Base-by-base conservation (phyloP, 2,113 vertebrate species). In the Pavo muticus region DNA sequence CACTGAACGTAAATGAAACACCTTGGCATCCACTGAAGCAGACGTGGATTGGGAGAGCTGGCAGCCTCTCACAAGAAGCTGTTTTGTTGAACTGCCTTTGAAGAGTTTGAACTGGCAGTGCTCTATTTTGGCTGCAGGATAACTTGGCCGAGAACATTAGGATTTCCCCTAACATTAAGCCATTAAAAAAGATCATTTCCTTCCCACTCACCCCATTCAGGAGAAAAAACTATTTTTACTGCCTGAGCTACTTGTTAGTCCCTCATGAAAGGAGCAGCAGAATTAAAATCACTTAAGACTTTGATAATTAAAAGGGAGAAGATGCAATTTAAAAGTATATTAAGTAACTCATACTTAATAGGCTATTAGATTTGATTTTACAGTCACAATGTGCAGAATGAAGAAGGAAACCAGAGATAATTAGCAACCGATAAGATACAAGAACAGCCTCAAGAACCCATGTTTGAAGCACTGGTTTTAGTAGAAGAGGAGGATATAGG, bases 21-120 rank as follows among this genome's bases (percentile, higher is more conserved):
- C 94, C 93, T 96, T 97, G 96, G 94, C 94, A 95, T 90, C 73
- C 59, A 61, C 69, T 81, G 57, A 96, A 93, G 79, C 91, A 90
- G 72, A 91, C 72, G 93, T 91, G 90, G 72, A 95, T 14, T 0
- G 0, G 27, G 65, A 86, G 57, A 86, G n/a, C 91, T 96, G 96
- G 95, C 96, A 95, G 52, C 75, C 24, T 90, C 67, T 95, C 65
- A 69, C 57, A 94, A 93, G 94, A 81, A 96, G 91, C 90, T 91
- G 85, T 95, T 97, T 94, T 95, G 91, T 90, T 95, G 90, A 91
- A 69, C 72, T 91, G 88, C 75, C 93, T 97, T 95, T 95, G 95
- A 96, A 90, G 82, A 78, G 65, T 88, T 95, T 93, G 90, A 96
- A 94, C 88, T 95, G 94, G 91, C 94, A 95, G 69, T 90, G 90